Evolutionary conservation across 2,888 invertebrate species (phyloP).

Genomic region (Orthosia gracilis): DNA sequence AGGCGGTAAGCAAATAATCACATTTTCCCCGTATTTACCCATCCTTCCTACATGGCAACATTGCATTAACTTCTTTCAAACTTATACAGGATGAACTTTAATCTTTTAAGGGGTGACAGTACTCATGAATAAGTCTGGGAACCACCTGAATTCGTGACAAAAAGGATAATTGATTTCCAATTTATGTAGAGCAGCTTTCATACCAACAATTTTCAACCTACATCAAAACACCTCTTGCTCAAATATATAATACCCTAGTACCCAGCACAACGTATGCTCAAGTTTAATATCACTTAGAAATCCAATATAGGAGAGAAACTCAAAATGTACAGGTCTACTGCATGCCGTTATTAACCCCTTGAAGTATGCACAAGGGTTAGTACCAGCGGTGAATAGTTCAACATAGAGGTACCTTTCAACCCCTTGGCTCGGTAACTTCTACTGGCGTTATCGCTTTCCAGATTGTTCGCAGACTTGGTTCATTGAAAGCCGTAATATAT

Average conservation of each 20-base stretch:
- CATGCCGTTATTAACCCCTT: constrained; percentile 56
- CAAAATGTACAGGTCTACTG: constrained; percentile 34
- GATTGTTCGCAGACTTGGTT: constrained; percentile 19
- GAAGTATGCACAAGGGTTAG: constrained; percentile 56
- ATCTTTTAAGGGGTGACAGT: too few species aligned
- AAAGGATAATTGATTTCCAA: not conserved
- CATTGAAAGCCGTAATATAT: constrained; percentile 16
- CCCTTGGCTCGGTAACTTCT: constrained; percentile 32
- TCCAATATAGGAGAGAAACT: constrained; percentile 35
- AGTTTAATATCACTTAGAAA: constrained; percentile 44
- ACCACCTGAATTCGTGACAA: too few species aligned
- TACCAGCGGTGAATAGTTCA: constrained; percentile 52
- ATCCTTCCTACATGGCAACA: not conserved
- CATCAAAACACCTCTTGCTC: not conserved
- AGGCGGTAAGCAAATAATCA: constrained; percentile 13
- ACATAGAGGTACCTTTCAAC: constrained; percentile 24
- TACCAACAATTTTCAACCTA: not conserved
- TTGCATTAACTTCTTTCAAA: not conserved
- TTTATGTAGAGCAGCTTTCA: not conserved
- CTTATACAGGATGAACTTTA: too few species aligned
- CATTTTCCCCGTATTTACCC: not conserved
- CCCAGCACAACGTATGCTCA: constrained; percentile 14
- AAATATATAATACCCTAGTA: constrained; percentile 9
- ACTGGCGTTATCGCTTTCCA: constrained; percentile 21
- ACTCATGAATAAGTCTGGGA: too few species aligned